Base-by-base conservation (phyloP, 2,797 vertebrate genomes). In the Lepidocolaptes lacrymiger region DNA sequence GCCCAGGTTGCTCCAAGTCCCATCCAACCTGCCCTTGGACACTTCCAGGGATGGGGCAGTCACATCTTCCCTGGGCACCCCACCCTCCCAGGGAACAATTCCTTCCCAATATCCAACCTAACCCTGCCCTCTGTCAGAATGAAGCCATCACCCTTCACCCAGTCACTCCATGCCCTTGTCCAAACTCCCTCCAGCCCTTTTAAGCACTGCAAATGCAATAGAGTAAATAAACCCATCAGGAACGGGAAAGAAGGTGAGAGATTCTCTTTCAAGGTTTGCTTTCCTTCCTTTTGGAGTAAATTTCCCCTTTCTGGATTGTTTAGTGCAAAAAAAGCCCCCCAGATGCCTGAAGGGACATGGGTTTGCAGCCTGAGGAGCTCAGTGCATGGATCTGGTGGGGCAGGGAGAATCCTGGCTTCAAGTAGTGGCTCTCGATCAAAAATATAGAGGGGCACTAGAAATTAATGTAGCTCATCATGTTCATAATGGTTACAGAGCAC, bases 11-110 rank as follows among this genome's bases (percentile, higher is more conserved):
- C 17, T 71, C 63, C 56, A 14, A 61, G 14, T 12, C 14, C 32
- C 0, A 0, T 30, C 56, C 56, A 52, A 0, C 66, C 49, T 46
- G 79, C n/a, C 14, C 18, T 46, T 27, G 72, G 37, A 0, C 17
- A 27, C 10, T 56, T 0, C 19, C 43, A 51, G 44, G 43, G n/a
- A 39, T 89, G 43, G n/a, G n/a, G 14, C n/a, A 89, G 55, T 32
- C 63, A 21, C 63, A 63, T 41, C 43, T 82, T 0, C 56, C 44
- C 71, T 63, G 41, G 26, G 19, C 5, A 62, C 1, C 0, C 10
- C 52, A 67, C 34, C 14, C 39, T 59, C n/a, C 7, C 6, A 59
- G 26, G 18, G 21, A 26, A 39, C 2, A 14, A 27, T 23, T 77
- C 39, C 14, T 58, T 34, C 18, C 4, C 11, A 32, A 32, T 17